Percentiles rank a stretch among this genome's conserved stretches.
Conservation (phyloP, 2,113 vertebrate genomes). For the Aepyceros melampus region DNA sequence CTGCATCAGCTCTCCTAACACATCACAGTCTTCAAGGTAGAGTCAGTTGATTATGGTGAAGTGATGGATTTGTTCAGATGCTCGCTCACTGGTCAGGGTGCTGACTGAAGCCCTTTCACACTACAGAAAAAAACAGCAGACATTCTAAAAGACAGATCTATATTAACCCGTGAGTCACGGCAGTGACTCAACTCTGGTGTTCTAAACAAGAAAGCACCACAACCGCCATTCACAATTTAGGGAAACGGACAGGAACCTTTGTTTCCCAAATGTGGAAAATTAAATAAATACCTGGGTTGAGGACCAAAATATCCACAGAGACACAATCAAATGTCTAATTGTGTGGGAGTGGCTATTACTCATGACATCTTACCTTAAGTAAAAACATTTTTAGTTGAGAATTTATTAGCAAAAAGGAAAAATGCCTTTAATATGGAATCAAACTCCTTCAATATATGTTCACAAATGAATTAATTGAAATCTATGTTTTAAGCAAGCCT, state of each 20-base stretch:
- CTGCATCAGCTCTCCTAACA: neutral
- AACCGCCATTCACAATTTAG: accelerated
- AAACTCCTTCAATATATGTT: neutral
- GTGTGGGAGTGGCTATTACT: neutral
- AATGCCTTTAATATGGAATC: neutral
- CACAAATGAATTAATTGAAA: neutral
- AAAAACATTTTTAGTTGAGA: neutral
- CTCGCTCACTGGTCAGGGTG: too few relatives aligned
- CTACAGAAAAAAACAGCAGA: too few relatives aligned
- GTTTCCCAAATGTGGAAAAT: neutral
- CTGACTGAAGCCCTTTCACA: neutral
- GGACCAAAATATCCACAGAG: neutral
- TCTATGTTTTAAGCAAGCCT: neutral
- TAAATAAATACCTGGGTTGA: neutral
- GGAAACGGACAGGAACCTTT: neutral
- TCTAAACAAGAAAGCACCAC: neutral
- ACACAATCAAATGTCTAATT: too few relatives aligned
- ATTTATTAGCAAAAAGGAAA: neutral
- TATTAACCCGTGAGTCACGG: neutral
- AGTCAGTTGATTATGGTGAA: neutral
- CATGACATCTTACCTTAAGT: neutral
- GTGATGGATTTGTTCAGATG: neutral
- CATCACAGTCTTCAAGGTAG: neutral
- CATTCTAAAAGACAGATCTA: neutral
- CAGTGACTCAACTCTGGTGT: neutral